Evolutionary conservation across 1,140 invertebrate genomes (phyloP).

Genomic region (Dreissena polymorpha): DNA sequence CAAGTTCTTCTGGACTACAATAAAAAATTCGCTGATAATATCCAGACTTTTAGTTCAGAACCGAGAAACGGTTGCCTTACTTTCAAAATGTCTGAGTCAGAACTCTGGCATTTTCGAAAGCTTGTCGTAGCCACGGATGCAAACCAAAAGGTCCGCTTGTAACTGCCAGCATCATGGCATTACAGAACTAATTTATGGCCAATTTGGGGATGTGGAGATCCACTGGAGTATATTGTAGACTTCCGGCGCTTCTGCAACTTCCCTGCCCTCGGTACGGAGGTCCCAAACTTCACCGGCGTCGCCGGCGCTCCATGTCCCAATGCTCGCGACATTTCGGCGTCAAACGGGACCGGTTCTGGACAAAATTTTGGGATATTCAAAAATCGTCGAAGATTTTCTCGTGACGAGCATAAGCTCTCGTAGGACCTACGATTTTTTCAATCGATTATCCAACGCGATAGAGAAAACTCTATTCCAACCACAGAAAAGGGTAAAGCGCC

Average conservation of each 20-base stretch:
- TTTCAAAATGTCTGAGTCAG: conserved; percentile 7
- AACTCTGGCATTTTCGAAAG: conserved; percentile 5
- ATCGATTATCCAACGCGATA: no score
- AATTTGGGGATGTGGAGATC: background rate
- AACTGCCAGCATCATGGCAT: conserved; percentile 19
- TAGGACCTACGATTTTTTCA: conserved; percentile 11
- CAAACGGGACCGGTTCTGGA: background rate
- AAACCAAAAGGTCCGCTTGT: conserved; percentile 18
- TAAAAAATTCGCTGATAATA: conserved; percentile 10
- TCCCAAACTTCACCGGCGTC: conserved; percentile 23
- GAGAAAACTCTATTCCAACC: no score
- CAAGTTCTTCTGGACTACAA: conserved; percentile 27
- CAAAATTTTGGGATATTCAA: conserved; percentile 30
- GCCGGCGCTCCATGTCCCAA: conserved; percentile 22
- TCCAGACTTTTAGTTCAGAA: background rate
- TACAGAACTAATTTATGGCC: conserved; percentile 37
- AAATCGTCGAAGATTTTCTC: conserved; percentile 10
- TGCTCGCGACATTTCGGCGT: conserved; percentile 3
- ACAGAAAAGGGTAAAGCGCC: conserved; percentile 26
- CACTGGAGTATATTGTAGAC: conserved; percentile 40
- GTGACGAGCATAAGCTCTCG: conserved; percentile 12
- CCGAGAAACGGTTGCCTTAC: conserved; percentile 24
- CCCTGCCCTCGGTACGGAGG: background rate
- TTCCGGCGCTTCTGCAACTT: conserved; percentile 17
- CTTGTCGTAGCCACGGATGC: background rate